Evolutionary conservation across 2,113 vertebrate genomes (phyloP), one percentile per base, ranked within the genome.

Genomic region (Salvelinus namaycush): DNA sequence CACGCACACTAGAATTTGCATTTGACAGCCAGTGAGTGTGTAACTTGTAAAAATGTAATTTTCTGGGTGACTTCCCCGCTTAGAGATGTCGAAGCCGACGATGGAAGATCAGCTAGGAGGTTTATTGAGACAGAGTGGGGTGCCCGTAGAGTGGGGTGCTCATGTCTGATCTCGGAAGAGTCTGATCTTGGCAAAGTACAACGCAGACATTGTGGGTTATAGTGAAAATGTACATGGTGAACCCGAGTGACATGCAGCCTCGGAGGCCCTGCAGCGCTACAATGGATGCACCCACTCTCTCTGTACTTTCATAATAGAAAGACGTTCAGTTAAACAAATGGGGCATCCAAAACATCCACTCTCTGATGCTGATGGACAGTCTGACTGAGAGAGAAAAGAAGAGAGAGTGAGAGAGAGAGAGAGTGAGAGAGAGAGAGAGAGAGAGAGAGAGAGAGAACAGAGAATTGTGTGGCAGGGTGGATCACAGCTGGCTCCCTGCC

Each of bases 41-140:
- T 77, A 16, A 64, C 24, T 62, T 62, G 39, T 44, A 44, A 84
- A 83, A 83, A 88, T 80, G 74, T 72, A 78, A 81, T 91, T 89
- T 88, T 87, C 87, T 81, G 87, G 65, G 59, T 81, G 83, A 85
- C 81, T 86, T 83, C 68, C 64, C 74, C 71, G 81, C 62, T 69
- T 65, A 62, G 73, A 68, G 74, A 79, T 80, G 76, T 75, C 73
- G 70, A 48, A 31, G 44, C 22, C 27, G 4, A 77, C 1, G 51
- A 1, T 54, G 51, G 8, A 24, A 62, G n/a, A 62, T 1, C 59
- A 22, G 59, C 5, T 1, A 62, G 59, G 59, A 20, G 59, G 18
- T 62, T 62, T 62, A 9, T 11, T 7, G 20, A 62, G 20, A 62
- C 59, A 62, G n/a, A n/a, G n/a, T n/a, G n/a, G n/a, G n/a, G n/a